Conservation (phyloP, 2,888 invertebrate species). For the Temnothorax rugatulus region DNA sequence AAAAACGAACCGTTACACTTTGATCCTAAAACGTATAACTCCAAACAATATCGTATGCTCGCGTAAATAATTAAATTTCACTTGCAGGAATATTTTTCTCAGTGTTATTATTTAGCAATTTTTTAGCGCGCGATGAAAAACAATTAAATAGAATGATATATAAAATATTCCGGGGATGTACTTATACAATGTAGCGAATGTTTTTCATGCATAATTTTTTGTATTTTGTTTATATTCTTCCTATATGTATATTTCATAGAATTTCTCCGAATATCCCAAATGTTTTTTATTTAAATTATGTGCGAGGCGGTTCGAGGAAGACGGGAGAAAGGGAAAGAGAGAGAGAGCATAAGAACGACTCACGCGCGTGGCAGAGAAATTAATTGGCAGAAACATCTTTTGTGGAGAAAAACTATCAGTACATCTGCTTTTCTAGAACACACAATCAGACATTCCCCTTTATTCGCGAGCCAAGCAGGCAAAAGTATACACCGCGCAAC, state of each 20-base stretch:
- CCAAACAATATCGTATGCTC: background rate
- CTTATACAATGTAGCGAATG: background rate
- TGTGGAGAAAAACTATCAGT: background rate
- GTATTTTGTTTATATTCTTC: conserved; percentile 21
- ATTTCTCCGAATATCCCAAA: background rate
- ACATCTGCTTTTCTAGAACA: conserved; percentile 57
- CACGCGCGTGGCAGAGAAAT: background rate
- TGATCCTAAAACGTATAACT: background rate
- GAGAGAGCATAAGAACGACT: conserved; percentile 12
- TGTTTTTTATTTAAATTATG: conserved; percentile 1
- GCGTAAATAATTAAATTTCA: conserved; percentile 10
- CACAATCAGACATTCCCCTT: conserved; percentile 66
- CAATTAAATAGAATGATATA: conserved; percentile 17
- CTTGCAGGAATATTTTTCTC: background rate
- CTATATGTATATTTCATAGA: background rate
- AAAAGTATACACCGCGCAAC: conserved; percentile 65
- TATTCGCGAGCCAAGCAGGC: conserved; percentile 71
- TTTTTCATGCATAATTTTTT: conserved; percentile 23
- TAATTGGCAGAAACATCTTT: conserved; percentile 34
- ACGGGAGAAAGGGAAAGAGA: background rate
- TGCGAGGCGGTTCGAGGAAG: background rate
- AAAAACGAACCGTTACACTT: background rate
- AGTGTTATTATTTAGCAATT: conserved; percentile 26
- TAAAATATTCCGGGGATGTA: conserved; percentile 2
- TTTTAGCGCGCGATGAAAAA: conserved; percentile 3